Evolutionary conservation across 2,113 vertebrate genomes (phyloP).

Genomic region (Tauraco erythrolophus): DNA sequence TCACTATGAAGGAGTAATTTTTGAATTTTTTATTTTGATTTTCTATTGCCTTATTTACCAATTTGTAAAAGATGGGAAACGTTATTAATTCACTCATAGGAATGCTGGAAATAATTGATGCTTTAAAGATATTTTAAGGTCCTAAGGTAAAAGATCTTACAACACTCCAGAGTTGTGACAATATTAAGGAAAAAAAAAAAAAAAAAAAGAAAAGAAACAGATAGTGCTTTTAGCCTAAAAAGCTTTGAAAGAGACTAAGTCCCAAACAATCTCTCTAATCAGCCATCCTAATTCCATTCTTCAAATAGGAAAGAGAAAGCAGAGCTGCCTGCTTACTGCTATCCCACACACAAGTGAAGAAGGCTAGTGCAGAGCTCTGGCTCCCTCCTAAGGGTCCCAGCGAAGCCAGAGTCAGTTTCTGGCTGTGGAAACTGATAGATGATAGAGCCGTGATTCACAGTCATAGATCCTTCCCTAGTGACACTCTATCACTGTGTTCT

Average conservation of each 20-base stretch:
- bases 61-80: neutral
- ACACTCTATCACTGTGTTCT: neutral
- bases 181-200: no score
- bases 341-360: neutral
- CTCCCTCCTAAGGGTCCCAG: neutral
- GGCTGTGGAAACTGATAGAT: neutral
- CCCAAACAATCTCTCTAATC: neutral
- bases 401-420: neutral
- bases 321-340: neutral
- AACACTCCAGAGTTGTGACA: neutral
- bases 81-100: neutral
- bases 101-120: neutral
- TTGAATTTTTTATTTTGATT: neutral
- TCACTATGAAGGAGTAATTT: neutral
- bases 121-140: neutral
- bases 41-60: neutral
- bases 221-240: neutral
- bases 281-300: neutral
- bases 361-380: neutral
- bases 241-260: neutral
- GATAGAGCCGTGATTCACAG: neutral
- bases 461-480: neutral
- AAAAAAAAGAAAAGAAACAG: neutral
- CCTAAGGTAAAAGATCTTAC: neutral
- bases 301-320: neutral